Percentiles rank a stretch among this genome's conserved stretches.
Evolutionary conservation across 2,113 vertebrate genomes (phyloP).

Genomic region (Oceanites oceanicus): DNA sequence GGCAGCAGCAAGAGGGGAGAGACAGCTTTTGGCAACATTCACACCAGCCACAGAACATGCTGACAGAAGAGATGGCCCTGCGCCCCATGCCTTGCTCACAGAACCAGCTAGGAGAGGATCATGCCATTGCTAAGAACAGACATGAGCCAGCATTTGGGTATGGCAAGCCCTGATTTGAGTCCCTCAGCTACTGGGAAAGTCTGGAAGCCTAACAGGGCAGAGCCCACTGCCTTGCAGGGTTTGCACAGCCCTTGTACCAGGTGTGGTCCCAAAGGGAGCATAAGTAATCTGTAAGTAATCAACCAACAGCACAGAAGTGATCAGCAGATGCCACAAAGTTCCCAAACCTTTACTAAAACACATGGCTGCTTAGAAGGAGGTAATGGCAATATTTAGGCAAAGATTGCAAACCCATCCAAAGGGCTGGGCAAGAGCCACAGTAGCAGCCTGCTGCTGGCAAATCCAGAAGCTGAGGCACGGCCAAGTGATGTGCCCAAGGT

Average conservation of each 20-base stretch:
- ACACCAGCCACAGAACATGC: neutral
- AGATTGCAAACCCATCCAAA: neutral
- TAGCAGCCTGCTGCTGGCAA: neutral
- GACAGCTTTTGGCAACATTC: neutral
- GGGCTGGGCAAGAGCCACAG: neutral
- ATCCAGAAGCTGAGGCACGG: neutral
- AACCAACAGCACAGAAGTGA: neutral
- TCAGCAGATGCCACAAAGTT: neutral
- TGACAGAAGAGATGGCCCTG: fast-evolving
- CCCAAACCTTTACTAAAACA: neutral
- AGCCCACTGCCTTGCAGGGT: neutral
- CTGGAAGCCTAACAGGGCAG: neutral
- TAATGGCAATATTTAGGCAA: neutral
- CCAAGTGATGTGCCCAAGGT: neutral
- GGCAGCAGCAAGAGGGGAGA: neutral
- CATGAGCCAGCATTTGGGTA: neutral
- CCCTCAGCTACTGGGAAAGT: neutral
- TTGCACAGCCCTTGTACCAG: neutral
- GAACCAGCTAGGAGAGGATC: neutral
- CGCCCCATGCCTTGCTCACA: neutral
- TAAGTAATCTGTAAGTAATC: neutral
- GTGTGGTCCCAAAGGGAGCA: neutral
- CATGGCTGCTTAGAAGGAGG: neutral
- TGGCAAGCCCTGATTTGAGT: neutral
- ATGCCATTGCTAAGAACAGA: neutral